phyloP scores from a whole-genome alignment of 2,113 vertebrate genomes.

The Xiphias gladius region DNA sequence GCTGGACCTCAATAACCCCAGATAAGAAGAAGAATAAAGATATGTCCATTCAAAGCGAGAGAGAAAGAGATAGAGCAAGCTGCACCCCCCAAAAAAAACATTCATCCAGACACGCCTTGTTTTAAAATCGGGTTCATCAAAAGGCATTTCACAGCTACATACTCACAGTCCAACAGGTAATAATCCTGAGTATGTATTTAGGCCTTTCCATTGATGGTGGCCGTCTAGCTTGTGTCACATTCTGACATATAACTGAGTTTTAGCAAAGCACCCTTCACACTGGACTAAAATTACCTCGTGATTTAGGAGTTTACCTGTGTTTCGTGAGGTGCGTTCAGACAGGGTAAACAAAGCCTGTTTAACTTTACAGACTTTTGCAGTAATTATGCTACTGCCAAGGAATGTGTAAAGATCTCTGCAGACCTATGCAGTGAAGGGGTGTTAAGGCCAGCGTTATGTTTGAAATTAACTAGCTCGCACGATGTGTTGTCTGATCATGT shows the following conservation, averaged over 20 bases:
- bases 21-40: slow-evolving; percentile 9
- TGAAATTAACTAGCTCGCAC: no score
- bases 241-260: slow-evolving; percentile 44
- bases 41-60: background rate
- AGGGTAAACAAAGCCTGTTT: background rate
- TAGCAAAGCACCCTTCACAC: slow-evolving; percentile 30
- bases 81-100: background rate
- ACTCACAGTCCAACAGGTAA: slow-evolving; percentile 41
- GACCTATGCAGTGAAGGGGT: background rate
- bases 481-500: background rate
- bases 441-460: background rate
- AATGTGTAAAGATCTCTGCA: background rate
- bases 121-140: slow-evolving; percentile 26
- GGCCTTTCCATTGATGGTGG: slow-evolving; percentile 17
- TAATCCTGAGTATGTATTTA: slow-evolving; percentile 34
- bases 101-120: slow-evolving; percentile 6
- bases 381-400: background rate
- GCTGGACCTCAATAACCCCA: slow-evolving; percentile 3
- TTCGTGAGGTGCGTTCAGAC: slow-evolving; percentile 3
- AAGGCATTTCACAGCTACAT: slow-evolving; percentile 26
- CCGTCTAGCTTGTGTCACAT: slow-evolving; percentile 23
- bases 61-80: background rate
- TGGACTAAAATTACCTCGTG: slow-evolving; percentile 47
- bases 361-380: background rate
- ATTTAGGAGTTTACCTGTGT: slow-evolving; percentile 50